A percentile compares a stretch with the other conserved stretches of the same genome.
Evolutionary conservation across 2,797 vertebrate genomes (phyloP).

Genomic region (Hippopotamyrus pictus): DNA sequence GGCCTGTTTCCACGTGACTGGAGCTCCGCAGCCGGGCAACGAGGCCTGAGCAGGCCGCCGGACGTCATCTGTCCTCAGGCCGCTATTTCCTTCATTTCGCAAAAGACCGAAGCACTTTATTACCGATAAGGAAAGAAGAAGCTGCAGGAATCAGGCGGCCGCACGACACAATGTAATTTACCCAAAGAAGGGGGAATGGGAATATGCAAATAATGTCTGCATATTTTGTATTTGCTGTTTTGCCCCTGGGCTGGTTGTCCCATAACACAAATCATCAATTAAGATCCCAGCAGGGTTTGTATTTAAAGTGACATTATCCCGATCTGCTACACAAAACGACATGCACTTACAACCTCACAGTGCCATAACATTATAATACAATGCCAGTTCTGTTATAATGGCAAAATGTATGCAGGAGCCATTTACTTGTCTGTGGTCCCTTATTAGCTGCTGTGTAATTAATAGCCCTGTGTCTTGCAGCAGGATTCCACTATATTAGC

Average conservation of each 20-base stretch:
- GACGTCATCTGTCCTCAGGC: slow-evolving; percentile 57
- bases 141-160: slow-evolving; percentile 58
- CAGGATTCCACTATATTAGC: neutral
- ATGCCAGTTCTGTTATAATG: neutral
- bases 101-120: slow-evolving; percentile 60
- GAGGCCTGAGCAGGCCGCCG: slow-evolving; percentile 57
- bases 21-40: slow-evolving; percentile 55
- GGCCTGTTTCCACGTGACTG: slow-evolving; percentile 23
- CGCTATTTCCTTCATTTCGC: slow-evolving; percentile 57
- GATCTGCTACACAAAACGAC: slow-evolving; percentile 58
- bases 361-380: slow-evolving; percentile 7
- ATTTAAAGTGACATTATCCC: slow-evolving; percentile 65
- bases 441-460: neutral
- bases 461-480: neutral
- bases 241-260: slow-evolving; percentile 68
- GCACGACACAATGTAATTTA: slow-evolving; percentile 60
- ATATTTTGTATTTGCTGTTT: slow-evolving; percentile 53
- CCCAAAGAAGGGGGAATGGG: slow-evolving; percentile 54
- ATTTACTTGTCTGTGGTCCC: neutral
- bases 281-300: slow-evolving; percentile 71
- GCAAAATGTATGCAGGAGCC: neutral
- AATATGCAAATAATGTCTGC: slow-evolving; percentile 66
- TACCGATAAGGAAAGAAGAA: slow-evolving; percentile 60
- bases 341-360: slow-evolving; percentile 39
- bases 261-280: slow-evolving; percentile 79